Evolutionary conservation across 2,888 invertebrate species (phyloP), one percentile per base, ranked within the genome.

Genomic region (Coremacera marginata): DNA sequence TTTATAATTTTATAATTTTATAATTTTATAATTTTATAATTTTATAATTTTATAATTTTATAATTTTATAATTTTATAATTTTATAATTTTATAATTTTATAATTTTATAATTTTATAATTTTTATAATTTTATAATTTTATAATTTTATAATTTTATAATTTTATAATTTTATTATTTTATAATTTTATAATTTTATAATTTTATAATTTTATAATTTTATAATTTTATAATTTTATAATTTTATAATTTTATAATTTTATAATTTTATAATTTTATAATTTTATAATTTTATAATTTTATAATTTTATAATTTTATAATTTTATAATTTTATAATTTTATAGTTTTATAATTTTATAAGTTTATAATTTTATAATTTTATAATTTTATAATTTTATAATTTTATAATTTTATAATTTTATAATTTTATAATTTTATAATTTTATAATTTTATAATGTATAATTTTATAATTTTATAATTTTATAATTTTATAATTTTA

Each of bases 1-100:
- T 65, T 31, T 65, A 31, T 65, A 65, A 65, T 65, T 65, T 31
- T 65, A 31, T 65, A 65, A 65, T 65, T 65, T 31, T 65, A 31
- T 65, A 65, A 65, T 65, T 65, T 31, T 65, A 31, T 31, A 34
- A 63, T 11, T 31, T 34, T 34, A 25, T 34, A 31, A 27, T 14
- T 60, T 60, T 25, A 25, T 19, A 60, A 60, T 60, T 25, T 60
- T 25, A 9, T 63, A 63, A 63, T 63, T 27, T 63, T 34, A 52
- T 52, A 19, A 52, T 19, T 52, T 52, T 19, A 52, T 19, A 52
- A 52, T 52, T 52, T 52, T 52, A 52, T 52, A 52, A 52, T 19
- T 52, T 52, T 52, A 52, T 19, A 52, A 52, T 52, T 52, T 52
- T 19, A 19, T 52, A 16, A 52, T 52, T 52, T 52, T 52, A 52